phyloP scores from a whole-genome alignment of 2,113 vertebrate genomes.

The Hepsetus odoe region DNA sequence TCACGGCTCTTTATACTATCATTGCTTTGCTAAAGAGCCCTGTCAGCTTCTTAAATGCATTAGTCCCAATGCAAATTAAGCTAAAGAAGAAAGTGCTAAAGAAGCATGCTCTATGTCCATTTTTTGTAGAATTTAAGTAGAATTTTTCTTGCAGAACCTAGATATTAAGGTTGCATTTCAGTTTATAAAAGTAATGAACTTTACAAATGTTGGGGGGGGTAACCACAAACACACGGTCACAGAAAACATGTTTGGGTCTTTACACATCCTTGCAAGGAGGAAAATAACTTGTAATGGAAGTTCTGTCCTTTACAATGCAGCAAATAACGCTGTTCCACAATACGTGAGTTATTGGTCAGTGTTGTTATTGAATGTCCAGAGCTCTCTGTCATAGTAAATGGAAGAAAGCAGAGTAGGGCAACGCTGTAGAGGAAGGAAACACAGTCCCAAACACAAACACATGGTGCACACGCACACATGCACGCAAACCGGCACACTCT shows the following conservation, averaged over 20 bases:
- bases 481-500: conserved; percentile 21
- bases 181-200: neutral
- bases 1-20: no score
- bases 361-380: conserved; percentile 48
- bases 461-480: conserved; percentile 26
- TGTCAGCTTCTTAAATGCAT: no score
- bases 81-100: no score
- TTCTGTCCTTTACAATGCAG: conserved; percentile 38
- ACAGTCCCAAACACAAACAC: conserved; percentile 32
- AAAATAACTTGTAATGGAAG: conserved; percentile 30
- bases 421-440: conserved; percentile 50
- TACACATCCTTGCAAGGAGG: conserved; percentile 30
- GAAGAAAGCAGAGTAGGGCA: conserved; percentile 44
- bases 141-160: no score
- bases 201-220: neutral
- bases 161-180: neutral
- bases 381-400: conserved; percentile 34
- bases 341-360: conserved; percentile 36
- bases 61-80: no score
- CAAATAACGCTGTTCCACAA: conserved; percentile 45
- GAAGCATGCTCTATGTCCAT: no score
- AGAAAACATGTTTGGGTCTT: conserved; percentile 40
- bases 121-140: no score
- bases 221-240: no score
- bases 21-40: no score